These are phyloP conservation scores for Drosophila kikkawai DNA, from an alignment of 1,140 invertebrate species.

Conservation along the genomic window DNA sequence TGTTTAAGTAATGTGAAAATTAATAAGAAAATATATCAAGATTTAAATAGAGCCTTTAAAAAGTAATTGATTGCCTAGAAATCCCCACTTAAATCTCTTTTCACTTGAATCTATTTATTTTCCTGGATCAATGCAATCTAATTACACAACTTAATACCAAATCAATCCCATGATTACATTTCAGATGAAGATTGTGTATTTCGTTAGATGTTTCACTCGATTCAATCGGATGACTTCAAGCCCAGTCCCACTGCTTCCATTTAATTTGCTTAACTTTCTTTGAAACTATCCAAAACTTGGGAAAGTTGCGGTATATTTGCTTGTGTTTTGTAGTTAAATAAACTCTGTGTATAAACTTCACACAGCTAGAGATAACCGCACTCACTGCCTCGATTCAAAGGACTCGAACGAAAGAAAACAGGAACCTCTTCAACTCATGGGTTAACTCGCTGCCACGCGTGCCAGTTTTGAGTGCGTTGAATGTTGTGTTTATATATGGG, in stretches of 20 bases:
- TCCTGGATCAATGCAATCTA: neutral
- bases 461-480: constrained; percentile 35
- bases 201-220: constrained; percentile 2
- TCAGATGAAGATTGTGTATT: neutral
- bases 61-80: neutral
- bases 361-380: constrained; percentile 9
- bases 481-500: constrained; percentile 49
- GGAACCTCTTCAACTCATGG: constrained; percentile 20
- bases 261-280: constrained; percentile 38
- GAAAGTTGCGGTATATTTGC: constrained; percentile 15
- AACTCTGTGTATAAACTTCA: constrained; percentile 35
- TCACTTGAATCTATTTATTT: neutral
- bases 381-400: constrained; percentile 24
- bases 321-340: constrained; percentile 23
- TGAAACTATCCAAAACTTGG: constrained; percentile 14
- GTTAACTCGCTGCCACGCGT: constrained; percentile 29
- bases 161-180: constrained; percentile 11
- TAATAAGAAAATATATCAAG: neutral
- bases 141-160: neutral
- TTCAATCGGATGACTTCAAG: neutral
- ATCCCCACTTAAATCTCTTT: neutral
- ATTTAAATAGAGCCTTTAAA: neutral
- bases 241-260: constrained; percentile 3
- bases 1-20: neutral
- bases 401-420: constrained; percentile 2